Base-by-base conservation (phyloP, 2,888 invertebrate species). In the Calameuta idolon region DNA sequence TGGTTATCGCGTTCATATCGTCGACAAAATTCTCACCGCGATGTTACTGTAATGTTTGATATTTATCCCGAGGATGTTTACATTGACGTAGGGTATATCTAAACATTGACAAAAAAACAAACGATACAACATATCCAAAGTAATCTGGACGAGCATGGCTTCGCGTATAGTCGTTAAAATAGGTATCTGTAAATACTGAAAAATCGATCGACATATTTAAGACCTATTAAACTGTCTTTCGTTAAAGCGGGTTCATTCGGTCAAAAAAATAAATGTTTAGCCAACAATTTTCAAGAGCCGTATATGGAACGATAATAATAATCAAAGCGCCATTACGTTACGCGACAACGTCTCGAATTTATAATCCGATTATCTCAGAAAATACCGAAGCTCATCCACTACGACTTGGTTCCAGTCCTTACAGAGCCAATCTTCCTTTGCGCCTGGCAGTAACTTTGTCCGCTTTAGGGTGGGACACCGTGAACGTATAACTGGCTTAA, bases 11-110 rank as follows among this genome's bases (percentile, higher is more conserved):
- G 12, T 34, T 71, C 11, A 30, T 71, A 71, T 71, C 30, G 30
- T 34, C 30, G 71, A 30, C 11, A 30, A 9, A 3, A 11, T 71
- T 30, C 71, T 1, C 23, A 23, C 12, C 12, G 0, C 23, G 55
- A 9, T 23, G 71, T 30, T 71, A 71, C 71, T 34, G 71, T 30
- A 71, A 15, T 11, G 0, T 30, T 34, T 9, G 30, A 30, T 31
- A 71, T 71, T 71, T 71, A 34, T 71, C 35, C 69, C 69, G 55
- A 37, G 69, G 31, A 68, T 15, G 76, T 73, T 73, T 76, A 73
- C 30, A 5, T 71, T 71, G 12, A 55, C 55, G 55, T 15, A 40
- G 4, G 4, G 40, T 55, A 9, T 55, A 23, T 55, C 23, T 55
- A 55, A 55, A 55, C 23, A 55, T 55, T 55, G 55, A 23, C 2